These are phyloP conservation scores for Otus sunia DNA, from an alignment of 2,113 vertebrate species.

Conservation along the genomic window DNA sequence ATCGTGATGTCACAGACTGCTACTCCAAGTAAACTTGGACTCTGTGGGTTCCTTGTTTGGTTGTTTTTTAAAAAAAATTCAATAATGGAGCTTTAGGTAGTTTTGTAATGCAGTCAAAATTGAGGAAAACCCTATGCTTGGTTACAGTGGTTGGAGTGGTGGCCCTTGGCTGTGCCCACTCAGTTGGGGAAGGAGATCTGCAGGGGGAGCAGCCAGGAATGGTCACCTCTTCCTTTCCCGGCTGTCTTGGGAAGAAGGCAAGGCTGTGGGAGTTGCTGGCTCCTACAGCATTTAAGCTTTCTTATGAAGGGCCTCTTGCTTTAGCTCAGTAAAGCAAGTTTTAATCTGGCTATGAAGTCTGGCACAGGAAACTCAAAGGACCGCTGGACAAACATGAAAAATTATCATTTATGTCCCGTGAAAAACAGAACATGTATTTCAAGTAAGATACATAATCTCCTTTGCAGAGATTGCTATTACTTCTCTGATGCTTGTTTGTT, in stretches of 20 bases:
- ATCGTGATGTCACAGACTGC: not conserved
- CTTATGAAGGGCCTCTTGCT: not conserved
- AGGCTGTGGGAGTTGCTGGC: not conserved
- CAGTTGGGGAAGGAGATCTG: fast-evolving
- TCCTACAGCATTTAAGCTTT: not conserved
- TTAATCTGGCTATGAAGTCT: not conserved
- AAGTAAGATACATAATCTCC: not conserved
- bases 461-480: not conserved
- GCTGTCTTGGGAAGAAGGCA: not conserved
- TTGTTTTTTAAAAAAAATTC: no score
- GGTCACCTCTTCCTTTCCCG: not conserved
- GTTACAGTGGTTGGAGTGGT: not conserved
- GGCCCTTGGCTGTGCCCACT: not conserved
- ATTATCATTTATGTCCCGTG: not conserved
- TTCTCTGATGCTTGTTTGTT: not conserved
- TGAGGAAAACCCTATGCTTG: not conserved
- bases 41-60: not conserved
- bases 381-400: not conserved
- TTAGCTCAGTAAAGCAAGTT: not conserved
- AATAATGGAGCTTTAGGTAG: not conserved
- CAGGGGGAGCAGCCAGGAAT: not conserved
- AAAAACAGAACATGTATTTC: not conserved
- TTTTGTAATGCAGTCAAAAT: not conserved
- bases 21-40: fast-evolving
- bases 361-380: not conserved